phyloP scores from a whole-genome alignment of 1,140 invertebrate species.

The Lucilia cuprina region DNA sequence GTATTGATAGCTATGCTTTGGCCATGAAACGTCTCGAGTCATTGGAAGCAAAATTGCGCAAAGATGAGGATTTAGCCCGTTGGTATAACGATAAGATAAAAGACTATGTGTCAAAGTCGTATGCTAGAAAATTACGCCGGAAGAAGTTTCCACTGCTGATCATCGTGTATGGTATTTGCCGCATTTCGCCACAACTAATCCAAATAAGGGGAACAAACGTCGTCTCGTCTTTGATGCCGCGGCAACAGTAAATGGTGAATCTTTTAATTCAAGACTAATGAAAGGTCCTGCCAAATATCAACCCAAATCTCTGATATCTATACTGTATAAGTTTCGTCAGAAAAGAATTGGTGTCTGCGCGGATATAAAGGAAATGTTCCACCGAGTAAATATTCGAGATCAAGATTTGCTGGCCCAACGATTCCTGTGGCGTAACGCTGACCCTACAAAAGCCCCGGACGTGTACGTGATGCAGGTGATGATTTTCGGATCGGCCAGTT shows the following conservation, averaged over 20 bases:
- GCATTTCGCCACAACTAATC: neutral
- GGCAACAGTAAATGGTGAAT: neutral
- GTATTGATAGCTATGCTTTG: neutral
- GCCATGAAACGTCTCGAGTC: no score
- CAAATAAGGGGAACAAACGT: constrained; percentile 5
- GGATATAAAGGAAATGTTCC: constrained; percentile 51
- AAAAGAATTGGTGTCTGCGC: constrained; percentile 45
- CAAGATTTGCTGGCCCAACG: constrained; percentile 42
- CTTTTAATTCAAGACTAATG: constrained; percentile 5
- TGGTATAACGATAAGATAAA: constrained; percentile 18
- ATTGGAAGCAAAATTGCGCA: no score
- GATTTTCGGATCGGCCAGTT: constrained; percentile 12
- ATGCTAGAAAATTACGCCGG: constrained; percentile 20
- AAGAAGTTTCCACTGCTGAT: neutral
- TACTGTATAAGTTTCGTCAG: constrained; percentile 46
- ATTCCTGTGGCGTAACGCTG: constrained; percentile 35
- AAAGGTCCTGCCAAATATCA: neutral
- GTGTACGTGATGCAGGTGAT: neutral
- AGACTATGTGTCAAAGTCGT: neutral
- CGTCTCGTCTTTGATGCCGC: neutral
- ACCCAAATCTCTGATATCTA: no score
- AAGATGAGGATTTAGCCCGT: constrained; percentile 22
- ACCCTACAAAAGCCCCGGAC: neutral
- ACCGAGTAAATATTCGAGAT: constrained; percentile 44
- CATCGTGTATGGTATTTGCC: neutral